Evolutionary conservation across 30 jellyfish, hydroid and myxozoan genomes (phyloP), one percentile per base, ranked within the genome.

Genomic region (Aurelia aurita): DNA sequence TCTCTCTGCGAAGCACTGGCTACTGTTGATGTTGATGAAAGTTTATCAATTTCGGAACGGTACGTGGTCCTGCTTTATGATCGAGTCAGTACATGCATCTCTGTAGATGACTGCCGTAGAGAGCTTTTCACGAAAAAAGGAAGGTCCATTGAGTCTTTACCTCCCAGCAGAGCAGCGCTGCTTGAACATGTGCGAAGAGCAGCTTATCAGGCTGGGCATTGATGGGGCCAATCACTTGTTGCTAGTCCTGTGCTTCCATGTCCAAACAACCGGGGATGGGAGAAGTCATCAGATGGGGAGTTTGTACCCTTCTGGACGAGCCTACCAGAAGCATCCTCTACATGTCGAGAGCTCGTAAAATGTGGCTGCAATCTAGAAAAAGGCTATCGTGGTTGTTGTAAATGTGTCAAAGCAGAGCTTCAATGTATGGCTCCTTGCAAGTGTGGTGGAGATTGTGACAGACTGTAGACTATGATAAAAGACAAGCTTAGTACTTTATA

Each of bases 151-250:
- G 80, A 82, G 18, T 19, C 51, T 57, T 13, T 82, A 19, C 92
- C 92, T 16, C 92, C 86, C 10, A 53, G 66, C 20, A 43, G 39
- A 54, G 87, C 78, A 16, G 91, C 91, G 13, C 84, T 80, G 1
- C 76, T 31, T 47, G 79, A 82, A 68, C 87, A 82, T 23, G 70
- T 29, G n/a, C 29, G 58, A 47, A 69, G 92, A 82, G 92, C 86
- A 27, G 86, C 45, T 20, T 57, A 49, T 69, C 92, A 68, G 51
- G 85, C 72, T 20, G 74, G 73, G 35, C 77, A 55, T 62, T 44
- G 47, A 31, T 77, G 89, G 89, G 89, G 79, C 62, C 80, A 77
- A 32, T 18, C 75, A 58, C 75, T 74, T 16, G 29, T 74, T 19
- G 29, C 22, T 5, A 28, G 26, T 15, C 87, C 87, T 26, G 39